These are phyloP conservation scores for Poeciliopsis turrubarensis DNA, from an alignment of 2,113 vertebrate genomes.

Conservation along the genomic window DNA sequence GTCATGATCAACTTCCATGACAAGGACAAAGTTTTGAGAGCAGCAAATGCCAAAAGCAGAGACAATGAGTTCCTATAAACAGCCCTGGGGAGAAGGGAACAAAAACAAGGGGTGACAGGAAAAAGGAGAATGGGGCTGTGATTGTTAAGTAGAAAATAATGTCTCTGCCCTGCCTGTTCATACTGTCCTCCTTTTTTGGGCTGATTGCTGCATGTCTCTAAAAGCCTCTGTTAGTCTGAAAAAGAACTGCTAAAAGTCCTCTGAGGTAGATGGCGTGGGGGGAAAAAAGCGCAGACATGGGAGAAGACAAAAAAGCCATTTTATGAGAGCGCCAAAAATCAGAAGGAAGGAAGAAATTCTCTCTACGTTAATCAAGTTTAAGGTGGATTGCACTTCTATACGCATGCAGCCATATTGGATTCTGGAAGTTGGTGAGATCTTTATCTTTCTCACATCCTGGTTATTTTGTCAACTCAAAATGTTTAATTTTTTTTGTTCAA, in stretches of 20 bases:
- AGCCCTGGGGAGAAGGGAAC: slow-evolving; percentile 14
- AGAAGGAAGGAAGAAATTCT: background rate
- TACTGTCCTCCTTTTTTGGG: slow-evolving; percentile 30
- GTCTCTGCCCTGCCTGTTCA: slow-evolving; percentile 17
- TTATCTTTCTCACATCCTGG: no score
- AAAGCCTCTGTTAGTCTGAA: slow-evolving; percentile 32
- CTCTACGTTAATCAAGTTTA: background rate
- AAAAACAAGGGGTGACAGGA: slow-evolving; percentile 22
- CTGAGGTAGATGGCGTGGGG: background rate
- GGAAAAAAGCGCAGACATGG: background rate
- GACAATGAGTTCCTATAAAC: slow-evolving; percentile 23
- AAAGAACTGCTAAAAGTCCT: slow-evolving; percentile 36
- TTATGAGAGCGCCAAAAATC: no score
- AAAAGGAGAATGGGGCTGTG: slow-evolving; percentile 24
- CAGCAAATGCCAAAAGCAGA: slow-evolving; percentile 26
- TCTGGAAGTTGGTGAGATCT: no score
- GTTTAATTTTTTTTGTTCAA: no score
- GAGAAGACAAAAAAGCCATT: background rate
- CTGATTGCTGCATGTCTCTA: slow-evolving; percentile 43
- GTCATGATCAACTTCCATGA: slow-evolving; percentile 18
- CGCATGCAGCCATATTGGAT: no score
- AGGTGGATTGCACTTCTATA: no score
- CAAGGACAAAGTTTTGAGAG: slow-evolving; percentile 16
- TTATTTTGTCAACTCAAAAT: no score
- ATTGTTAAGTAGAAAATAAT: slow-evolving; percentile 35